Conservation (phyloP, 2,888 invertebrate species). For the Phortica magna region DNA sequence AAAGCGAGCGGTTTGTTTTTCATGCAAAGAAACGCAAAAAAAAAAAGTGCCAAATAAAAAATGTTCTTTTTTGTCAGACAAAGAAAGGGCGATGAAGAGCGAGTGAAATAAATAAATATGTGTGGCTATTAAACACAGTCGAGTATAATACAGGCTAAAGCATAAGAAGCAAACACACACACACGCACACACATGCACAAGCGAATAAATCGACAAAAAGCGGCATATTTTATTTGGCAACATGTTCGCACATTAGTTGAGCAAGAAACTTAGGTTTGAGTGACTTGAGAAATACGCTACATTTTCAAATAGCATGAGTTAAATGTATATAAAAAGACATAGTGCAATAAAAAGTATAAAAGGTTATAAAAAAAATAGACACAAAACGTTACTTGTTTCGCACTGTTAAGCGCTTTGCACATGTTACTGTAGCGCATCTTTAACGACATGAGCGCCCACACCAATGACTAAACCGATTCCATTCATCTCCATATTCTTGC, state of each 20-base stretch:
- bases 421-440: background rate
- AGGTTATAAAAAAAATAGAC: too few relatives aligned
- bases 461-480: slow-evolving; percentile 8
- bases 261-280: background rate
- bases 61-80: background rate
- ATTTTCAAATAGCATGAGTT: too few relatives aligned
- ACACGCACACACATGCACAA: slow-evolving; percentile 11
- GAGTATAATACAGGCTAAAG: background rate
- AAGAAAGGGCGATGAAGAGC: background rate
- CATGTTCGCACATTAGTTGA: slow-evolving; percentile 35
- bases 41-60: background rate
- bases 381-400: too few relatives aligned
- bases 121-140: slow-evolving; percentile 15
- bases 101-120: slow-evolving; percentile 1
- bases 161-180: background rate
- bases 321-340: too few relatives aligned
- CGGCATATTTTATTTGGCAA: slow-evolving; percentile 67
- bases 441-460: background rate
- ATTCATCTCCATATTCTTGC: slow-evolving; percentile 26
- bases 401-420: background rate
- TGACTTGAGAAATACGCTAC: too few relatives aligned
- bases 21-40: background rate
- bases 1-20: background rate
- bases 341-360: too few relatives aligned
- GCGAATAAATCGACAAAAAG: slow-evolving; percentile 41